Evolutionary conservation across 2,888 invertebrate genomes (phyloP).

Genomic region (Thymelicus sylvestris): DNA sequence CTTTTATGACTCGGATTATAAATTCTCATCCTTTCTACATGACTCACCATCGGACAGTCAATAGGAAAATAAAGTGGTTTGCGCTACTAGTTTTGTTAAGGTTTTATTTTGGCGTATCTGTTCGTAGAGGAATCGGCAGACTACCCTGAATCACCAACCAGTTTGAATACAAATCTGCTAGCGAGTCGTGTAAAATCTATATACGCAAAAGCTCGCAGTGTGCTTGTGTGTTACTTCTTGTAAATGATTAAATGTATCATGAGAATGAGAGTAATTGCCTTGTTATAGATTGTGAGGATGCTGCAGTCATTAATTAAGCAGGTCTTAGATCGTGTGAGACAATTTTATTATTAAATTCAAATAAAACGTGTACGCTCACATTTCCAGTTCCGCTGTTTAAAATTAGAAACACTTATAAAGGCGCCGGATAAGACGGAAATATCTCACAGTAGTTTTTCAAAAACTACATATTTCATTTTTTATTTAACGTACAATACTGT

Average conservation of each 20-base stretch:
- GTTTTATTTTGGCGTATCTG: constrained; percentile 39
- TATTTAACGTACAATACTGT: too few relatives aligned
- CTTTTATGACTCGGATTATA: background rate
- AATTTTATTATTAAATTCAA: background rate
- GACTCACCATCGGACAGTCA: constrained; percentile 39
- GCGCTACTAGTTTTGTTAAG: constrained; percentile 38
- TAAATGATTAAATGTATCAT: constrained; percentile 6
- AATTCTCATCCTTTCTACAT: constrained; percentile 37
- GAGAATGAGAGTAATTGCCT: constrained; percentile 4
- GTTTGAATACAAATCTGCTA: constrained; percentile 12
- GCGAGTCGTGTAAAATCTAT: background rate
- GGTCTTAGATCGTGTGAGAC: background rate
- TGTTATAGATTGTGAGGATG: background rate
- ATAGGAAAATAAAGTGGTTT: constrained; percentile 33
- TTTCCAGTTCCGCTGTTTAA: background rate
- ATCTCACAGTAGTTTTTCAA: background rate
- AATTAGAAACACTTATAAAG: background rate
- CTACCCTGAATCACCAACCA: constrained; percentile 37
- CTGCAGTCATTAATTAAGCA: background rate
- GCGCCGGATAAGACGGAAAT: background rate
- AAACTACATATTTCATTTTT: too few relatives aligned
- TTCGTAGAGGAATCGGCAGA: constrained; percentile 37
- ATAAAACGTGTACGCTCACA: background rate
- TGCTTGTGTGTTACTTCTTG: background rate
- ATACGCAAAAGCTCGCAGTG: constrained; percentile 4